Evolutionary conservation across 2,113 vertebrate species (phyloP), one percentile per base, ranked within the genome.

Genomic region (Dascyllus trimaculatus): DNA sequence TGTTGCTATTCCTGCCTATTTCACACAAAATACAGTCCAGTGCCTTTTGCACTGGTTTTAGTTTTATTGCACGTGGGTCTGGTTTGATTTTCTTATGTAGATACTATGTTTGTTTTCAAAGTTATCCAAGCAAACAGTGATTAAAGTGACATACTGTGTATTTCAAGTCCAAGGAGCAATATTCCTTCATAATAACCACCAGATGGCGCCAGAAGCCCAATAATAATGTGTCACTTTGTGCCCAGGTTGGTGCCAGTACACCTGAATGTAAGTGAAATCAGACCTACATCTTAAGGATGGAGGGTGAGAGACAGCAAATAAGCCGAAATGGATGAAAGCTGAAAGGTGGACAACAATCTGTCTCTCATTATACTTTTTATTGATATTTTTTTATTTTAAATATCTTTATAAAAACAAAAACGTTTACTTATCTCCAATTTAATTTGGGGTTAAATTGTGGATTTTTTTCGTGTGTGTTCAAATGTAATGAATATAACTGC

Each of bases 191-290:
- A 35, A 0, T n/a, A 10, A 35, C 83, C 90, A 87, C 66, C 0
- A 80, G 92, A 62, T 81, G 90, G 90, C 85, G 85, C 82, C 68
- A 70, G 0, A 19, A 29, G n/a, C 63, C 68, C 53, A 81, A 1
- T 25, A 51, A 72, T 63, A 22, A 21, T 4, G 11, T 3, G 15
- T 4, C 11, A 17, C 11, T 24, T 22, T 2, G 54, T 1, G 48
- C 11, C 7, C 17, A 40, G 1, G 1, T 1, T 14, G 0, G 11
- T 1, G 25, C 0, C 29, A 52, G 24, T 17, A 15, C 24, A 65
- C 5, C 5, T 8, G 22, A 29, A 5, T 60, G 29, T 15, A 7
- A 11, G 10, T 43, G 13, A 35, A 72, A 52, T 48, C 5, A 8
- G 11, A 4, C 2, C 19, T 19, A 19, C 18, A 48, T 15, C 11